phyloP scores from a whole-genome alignment of 2,888 invertebrate species.

The Leucoma salicis region DNA sequence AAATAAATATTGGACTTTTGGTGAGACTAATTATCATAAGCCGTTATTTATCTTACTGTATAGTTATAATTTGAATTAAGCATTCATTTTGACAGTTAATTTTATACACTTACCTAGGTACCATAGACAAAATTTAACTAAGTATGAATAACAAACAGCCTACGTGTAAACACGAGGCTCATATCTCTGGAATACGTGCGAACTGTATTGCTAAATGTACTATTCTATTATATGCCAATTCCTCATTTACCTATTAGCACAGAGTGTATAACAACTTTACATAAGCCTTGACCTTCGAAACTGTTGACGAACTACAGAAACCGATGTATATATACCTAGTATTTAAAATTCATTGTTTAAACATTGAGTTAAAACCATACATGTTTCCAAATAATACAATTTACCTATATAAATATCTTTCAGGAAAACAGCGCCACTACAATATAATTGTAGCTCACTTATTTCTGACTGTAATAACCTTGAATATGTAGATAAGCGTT shows the following conservation, averaged over 20 bases:
- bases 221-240: slow-evolving; percentile 7
- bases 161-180: too few species aligned
- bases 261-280: slow-evolving; percentile 13
- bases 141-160: too few species aligned
- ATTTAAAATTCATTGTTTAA: not conserved
- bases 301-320: slow-evolving; percentile 7
- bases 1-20: too few species aligned
- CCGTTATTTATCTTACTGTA: slow-evolving; percentile 4
- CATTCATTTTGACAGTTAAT: not conserved
- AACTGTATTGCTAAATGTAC: too few species aligned
- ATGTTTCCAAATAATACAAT: not conserved
- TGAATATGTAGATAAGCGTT: too few species aligned
- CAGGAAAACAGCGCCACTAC: too few species aligned
- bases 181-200: too few species aligned
- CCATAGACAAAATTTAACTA: not conserved
- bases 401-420: too few species aligned
- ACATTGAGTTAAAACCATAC: not conserved
- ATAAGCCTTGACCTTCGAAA: not conserved
- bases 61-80: not conserved
- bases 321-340: not conserved
- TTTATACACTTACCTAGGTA: not conserved
- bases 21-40: too few species aligned
- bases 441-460: too few species aligned
- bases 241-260: slow-evolving; percentile 6
- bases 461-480: too few species aligned